phyloP scores from a whole-genome alignment of 2,797 vertebrate species.

The Allobates femoralis region DNA sequence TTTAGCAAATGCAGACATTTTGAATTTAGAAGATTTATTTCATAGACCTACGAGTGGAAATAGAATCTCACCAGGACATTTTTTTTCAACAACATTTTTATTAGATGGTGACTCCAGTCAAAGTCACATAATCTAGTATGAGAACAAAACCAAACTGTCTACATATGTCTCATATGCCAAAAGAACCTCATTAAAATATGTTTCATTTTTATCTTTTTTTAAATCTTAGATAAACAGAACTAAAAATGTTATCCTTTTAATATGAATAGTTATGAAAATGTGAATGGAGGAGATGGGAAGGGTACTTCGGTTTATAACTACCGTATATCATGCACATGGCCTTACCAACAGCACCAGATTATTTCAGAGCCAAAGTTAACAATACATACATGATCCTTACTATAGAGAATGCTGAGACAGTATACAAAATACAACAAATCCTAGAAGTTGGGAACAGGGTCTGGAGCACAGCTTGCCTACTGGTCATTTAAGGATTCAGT shows the following conservation, averaged over 20 bases:
- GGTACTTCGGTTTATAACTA: neutral
- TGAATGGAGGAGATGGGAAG: neutral
- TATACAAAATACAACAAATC: neutral
- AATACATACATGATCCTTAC: neutral
- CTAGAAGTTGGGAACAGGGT: neutral
- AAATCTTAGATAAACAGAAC: too few species aligned
- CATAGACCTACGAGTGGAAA: too few species aligned
- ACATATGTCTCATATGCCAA: too few species aligned
- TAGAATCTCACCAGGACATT: too few species aligned
- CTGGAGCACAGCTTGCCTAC: constrained; percentile 12
- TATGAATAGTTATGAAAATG: neutral
- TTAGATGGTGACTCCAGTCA: too few species aligned
- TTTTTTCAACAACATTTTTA: too few species aligned
- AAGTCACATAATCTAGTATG: too few species aligned
- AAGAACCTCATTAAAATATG: too few species aligned
- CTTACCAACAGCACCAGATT: neutral
- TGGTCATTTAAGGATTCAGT: constrained; percentile 14
- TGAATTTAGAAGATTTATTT: too few species aligned
- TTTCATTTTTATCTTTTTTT: too few species aligned
- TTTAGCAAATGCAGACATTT: too few species aligned
- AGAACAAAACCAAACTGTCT: too few species aligned
- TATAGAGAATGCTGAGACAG: neutral
- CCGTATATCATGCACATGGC: neutral
- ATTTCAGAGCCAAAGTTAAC: neutral
- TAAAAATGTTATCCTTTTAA: neutral